Conservation (phyloP, 1,140 invertebrate species). For the Drosophila equinoxialis region DNA sequence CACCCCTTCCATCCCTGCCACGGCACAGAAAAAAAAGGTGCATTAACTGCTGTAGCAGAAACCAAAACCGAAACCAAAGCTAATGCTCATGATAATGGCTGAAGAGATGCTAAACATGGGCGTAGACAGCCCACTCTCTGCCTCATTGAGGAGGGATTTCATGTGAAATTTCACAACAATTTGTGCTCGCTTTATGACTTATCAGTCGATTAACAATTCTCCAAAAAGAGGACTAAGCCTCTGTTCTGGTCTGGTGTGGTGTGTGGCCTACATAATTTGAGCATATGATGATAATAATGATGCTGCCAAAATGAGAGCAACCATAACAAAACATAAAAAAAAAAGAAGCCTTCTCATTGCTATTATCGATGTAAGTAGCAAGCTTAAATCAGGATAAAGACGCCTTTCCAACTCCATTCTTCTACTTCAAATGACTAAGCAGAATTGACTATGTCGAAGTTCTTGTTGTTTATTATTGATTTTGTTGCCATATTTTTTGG, state of each 20-base stretch:
- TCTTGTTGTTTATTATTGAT: conserved; percentile 51
- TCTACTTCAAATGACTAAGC: conserved; percentile 43
- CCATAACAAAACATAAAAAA: no score
- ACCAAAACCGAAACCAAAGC: conserved; percentile 1
- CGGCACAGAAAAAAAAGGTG: conserved; percentile 5
- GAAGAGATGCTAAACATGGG: not conserved
- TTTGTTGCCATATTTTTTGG: conserved; percentile 32
- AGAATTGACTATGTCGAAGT: conserved; percentile 38
- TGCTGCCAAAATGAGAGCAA: not conserved
- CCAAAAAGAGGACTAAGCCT: not conserved
- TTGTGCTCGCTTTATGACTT: no score
- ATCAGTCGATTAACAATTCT: no score
- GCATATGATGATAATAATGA: conserved; percentile 51
- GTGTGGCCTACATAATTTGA: not conserved
- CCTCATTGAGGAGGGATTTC: no score
- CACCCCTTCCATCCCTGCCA: no score
- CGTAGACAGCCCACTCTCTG: not conserved
- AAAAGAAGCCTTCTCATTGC: conserved; percentile 23
- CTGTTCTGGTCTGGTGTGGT: not conserved
- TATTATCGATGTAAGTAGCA: conserved; percentile 47
- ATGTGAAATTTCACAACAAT: no score
- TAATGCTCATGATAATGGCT: conserved; percentile 20
- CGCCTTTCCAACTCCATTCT: not conserved
- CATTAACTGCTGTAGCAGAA: conserved; percentile 9
- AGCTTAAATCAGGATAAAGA: conserved; percentile 21